A percentile compares a stretch with the other conserved stretches of the same genome.
Conservation (phyloP, 2,113 vertebrate species). For the Megaceryle torquata region DNA sequence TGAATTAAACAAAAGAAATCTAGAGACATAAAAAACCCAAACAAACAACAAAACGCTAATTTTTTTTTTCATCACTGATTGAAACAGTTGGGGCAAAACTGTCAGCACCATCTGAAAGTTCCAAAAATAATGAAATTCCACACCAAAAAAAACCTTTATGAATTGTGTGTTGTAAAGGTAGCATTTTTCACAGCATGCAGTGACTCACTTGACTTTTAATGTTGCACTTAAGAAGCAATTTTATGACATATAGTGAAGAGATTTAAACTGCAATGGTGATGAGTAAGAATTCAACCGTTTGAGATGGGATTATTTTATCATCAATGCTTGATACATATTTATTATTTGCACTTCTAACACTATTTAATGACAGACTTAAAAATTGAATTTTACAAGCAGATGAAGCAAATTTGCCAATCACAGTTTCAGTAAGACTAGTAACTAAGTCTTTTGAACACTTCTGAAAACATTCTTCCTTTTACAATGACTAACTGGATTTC, state of each 20-base stretch:
- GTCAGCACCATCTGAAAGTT: background rate
- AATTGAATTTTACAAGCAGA: background rate
- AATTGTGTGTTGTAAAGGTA: background rate
- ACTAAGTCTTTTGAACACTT: background rate
- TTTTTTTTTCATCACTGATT: background rate
- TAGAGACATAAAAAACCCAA: background rate
- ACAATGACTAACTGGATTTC: background rate
- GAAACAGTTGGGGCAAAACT: background rate
- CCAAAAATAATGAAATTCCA: background rate
- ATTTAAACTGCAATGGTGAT: background rate
- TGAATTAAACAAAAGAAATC: background rate
- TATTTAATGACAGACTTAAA: background rate
- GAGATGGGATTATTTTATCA: background rate
- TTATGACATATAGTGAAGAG: background rate
- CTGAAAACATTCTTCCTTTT: background rate
- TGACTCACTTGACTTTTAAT: background rate
- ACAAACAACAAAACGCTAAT: background rate
- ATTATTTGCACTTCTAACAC: background rate
- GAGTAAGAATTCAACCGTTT: background rate
- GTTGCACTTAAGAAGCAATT: background rate
- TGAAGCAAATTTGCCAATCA: background rate
- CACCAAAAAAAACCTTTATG: background rate
- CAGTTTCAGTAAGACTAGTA: background rate
- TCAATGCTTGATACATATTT: background rate
- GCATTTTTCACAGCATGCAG: background rate